Evolutionary conservation across 2,113 vertebrate genomes (phyloP).

Genomic region (Rhineura floridana): DNA sequence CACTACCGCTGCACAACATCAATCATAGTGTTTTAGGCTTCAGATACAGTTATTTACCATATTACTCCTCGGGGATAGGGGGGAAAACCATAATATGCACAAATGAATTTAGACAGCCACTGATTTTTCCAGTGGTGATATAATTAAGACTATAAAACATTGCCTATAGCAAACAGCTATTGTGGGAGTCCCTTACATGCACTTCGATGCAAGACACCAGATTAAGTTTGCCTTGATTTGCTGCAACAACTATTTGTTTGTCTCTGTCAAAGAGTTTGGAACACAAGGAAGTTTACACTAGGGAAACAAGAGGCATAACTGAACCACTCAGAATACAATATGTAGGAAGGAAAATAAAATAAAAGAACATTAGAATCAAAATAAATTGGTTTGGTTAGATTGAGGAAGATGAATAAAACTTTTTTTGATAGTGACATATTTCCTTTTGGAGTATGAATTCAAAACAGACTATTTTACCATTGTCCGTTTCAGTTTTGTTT

Average conservation of each 20-base stretch:
- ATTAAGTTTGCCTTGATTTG: constrained; percentile 64
- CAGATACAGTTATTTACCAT: constrained; percentile 64
- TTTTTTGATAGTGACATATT: background rate
- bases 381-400: background rate
- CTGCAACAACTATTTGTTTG: constrained; percentile 41
- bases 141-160: constrained; percentile 76
- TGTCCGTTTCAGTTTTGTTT: constrained; percentile 21
- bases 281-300: constrained; percentile 44
- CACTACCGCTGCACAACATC: constrained; percentile 55
- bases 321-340: constrained; percentile 23
- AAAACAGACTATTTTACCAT: constrained; percentile 5
- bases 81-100: constrained; percentile 57
- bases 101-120: constrained; percentile 73
- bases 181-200: constrained; percentile 50
- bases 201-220: background rate
- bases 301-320: constrained; percentile 40
- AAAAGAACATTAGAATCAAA: constrained; percentile 45
- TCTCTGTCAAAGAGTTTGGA: constrained; percentile 49
- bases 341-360: constrained; percentile 7
- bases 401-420: background rate
- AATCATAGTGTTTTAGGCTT: constrained; percentile 68
- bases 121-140: constrained; percentile 67
- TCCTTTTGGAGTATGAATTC: background rate
- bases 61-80: constrained; percentile 65
- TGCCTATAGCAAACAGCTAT: constrained; percentile 64